These are phyloP conservation scores for Xerus inauris DNA, from an alignment of 2,113 vertebrate species.

Conservation along the genomic window DNA sequence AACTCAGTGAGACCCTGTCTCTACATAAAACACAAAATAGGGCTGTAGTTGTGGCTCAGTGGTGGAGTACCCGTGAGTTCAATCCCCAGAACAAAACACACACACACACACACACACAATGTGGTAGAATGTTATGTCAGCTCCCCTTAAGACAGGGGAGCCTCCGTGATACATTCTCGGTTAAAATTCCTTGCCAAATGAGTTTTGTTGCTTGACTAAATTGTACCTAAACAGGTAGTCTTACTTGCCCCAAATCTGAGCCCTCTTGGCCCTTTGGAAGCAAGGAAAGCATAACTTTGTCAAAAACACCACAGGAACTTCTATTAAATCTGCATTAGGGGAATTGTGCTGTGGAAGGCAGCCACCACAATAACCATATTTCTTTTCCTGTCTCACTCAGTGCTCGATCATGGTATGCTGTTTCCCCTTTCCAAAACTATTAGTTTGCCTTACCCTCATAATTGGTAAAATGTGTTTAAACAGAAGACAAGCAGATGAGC, in stretches of 20 bases:
- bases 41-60: no score
- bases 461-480: neutral
- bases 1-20: no score
- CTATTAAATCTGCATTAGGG: neutral
- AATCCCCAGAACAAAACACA: no score
- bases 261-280: neutral
- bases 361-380: neutral
- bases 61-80: no score
- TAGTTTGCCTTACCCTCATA: neutral
- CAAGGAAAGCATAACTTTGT: neutral
- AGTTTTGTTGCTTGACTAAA: neutral
- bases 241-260: neutral
- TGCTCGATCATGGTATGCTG: neutral
- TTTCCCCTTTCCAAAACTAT: neutral
- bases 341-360: neutral
- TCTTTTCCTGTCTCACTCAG: neutral
- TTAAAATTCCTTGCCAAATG: neutral
- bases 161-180: rapidly evolving
- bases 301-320: neutral
- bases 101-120: neutral
- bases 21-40: no score
- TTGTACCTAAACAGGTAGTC: neutral
- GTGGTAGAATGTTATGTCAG: rapidly evolving
- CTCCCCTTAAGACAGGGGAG: no score
- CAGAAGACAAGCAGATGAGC: no score